Conservation (phyloP, 2,797 vertebrate species). For the Takifugu rubripes region DNA sequence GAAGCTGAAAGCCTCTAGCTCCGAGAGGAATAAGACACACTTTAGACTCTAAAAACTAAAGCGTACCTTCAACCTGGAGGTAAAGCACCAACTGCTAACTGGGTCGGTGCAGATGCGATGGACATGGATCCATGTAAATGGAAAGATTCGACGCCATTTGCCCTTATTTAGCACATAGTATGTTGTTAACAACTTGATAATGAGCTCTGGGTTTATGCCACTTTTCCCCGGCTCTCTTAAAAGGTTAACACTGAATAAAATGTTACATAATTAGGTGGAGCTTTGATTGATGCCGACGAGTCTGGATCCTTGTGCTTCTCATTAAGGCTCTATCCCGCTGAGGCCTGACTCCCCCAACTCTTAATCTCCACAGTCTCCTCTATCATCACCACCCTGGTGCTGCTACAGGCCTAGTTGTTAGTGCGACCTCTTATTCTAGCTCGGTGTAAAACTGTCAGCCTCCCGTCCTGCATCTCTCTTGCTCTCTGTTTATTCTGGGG, state of each 20-base stretch:
- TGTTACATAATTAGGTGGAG: slow-evolving; percentile 9
- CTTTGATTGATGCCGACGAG: slow-evolving; percentile 16
- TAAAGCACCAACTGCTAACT: no score
- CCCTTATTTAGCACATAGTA: no score
- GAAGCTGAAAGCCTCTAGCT: no score
- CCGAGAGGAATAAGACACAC: no score
- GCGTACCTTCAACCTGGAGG: no score
- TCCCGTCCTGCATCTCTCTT: slow-evolving; percentile 15
- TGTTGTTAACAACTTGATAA: no score
- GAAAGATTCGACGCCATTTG: no score
- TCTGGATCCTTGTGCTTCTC: slow-evolving; percentile 39
- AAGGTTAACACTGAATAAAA: slow-evolving; percentile 17
- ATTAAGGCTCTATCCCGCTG: slow-evolving; percentile 55
- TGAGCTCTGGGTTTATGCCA: background rate
- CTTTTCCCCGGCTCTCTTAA: slow-evolving; percentile 10
- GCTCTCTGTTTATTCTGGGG: slow-evolving; percentile 27
- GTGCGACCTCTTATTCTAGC: slow-evolving; percentile 20
- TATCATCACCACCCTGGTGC: slow-evolving; percentile 13
- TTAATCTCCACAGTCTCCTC: slow-evolving; percentile 7
- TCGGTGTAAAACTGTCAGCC: slow-evolving; percentile 16
- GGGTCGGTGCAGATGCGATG: no score
- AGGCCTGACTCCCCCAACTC: slow-evolving; percentile 21
- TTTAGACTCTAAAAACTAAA: no score
- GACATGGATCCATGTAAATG: no score
- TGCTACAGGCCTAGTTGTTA: slow-evolving; percentile 16